Percentiles rank a stretch among this genome's conserved stretches.
Evolutionary conservation across 1,140 invertebrate genomes (phyloP).

Genomic region (Neodiprion pinetum): DNA sequence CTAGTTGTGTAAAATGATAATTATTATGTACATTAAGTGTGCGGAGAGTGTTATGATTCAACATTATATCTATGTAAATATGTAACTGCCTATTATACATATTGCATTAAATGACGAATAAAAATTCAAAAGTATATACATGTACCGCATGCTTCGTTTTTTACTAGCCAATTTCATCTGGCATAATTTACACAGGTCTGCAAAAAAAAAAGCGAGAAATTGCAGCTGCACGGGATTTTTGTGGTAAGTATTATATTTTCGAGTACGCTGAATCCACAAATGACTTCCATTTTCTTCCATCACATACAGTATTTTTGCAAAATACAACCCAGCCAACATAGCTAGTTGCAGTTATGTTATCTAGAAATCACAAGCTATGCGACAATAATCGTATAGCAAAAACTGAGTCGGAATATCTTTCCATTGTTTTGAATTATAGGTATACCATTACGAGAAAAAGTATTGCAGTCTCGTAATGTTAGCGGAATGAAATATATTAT

Average conservation of each 20-base stretch:
- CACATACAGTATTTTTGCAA: not conserved
- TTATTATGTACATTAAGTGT: slow-evolving; percentile 20
- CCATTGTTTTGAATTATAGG: too few relatives aligned
- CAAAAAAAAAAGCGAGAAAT: slow-evolving; percentile 40
- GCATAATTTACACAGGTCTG: slow-evolving; percentile 31
- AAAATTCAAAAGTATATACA: slow-evolving; percentile 35
- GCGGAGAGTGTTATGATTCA: slow-evolving; percentile 52
- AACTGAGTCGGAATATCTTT: too few relatives aligned
- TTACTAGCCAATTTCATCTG: too few relatives aligned
- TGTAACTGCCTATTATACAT: slow-evolving; percentile 56
- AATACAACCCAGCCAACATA: too few relatives aligned
- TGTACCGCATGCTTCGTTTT: slow-evolving; percentile 17
- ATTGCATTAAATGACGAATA: slow-evolving; percentile 39
- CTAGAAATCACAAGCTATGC: too few relatives aligned
- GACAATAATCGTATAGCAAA: too few relatives aligned
- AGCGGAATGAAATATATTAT: too few relatives aligned
- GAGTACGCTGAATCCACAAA: too few relatives aligned
- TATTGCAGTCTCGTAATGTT: too few relatives aligned
- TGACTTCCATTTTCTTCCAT: too few relatives aligned
- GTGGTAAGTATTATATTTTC: not conserved
- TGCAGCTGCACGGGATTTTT: slow-evolving; percentile 27
- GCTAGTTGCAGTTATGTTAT: too few relatives aligned
- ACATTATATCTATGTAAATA: slow-evolving; percentile 52
- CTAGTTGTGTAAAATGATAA: slow-evolving; percentile 49
- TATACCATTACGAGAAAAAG: too few relatives aligned